Base-by-base conservation (phyloP, 2,113 vertebrate genomes). In the Phalacrocorax aristotelis region DNA sequence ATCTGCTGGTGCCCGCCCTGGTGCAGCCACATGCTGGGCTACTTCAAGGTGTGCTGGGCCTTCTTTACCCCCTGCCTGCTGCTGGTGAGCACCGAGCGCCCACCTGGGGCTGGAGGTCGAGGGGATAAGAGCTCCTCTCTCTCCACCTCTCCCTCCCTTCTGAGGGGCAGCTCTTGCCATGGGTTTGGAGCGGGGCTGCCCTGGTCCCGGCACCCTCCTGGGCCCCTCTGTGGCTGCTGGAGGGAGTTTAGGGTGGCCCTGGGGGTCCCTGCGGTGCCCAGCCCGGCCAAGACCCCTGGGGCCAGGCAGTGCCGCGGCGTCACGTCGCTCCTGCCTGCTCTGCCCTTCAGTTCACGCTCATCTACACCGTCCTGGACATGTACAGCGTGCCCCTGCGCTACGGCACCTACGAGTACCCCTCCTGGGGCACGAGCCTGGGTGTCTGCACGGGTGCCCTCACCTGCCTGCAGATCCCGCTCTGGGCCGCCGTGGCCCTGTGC, bases 1-100 rank as follows among this genome's bases (percentile, higher is more conserved):
- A 97, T 99, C 97, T 98, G 98, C 19, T n/a, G 2, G 13, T 99
- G 99, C 93, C 99, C 99, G 2, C 99, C 99, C 34, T 92, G 94
- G 89, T 91, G 61, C 76, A 62, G 71, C 76, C 65, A 13, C 13
- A 0, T 49, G 65, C 98, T 99, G 62, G 90, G 98, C 75, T 99
- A 99, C 98, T 99, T 99, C 98, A 99, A 98, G 97, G 97, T 99
- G 83, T 99, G 99, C 98, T 99, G 99, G 99, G 98, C 98, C 95
- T 99, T 99, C 86, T 93, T 99, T 92, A 99, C 99, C 2, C 99
- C 99, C 0, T 96, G 98, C 49, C 99, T 99, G 87, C 99, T 99
- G 84, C 98, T 98, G 62, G 99, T 99, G 96, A 98, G 99, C 97
- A 23, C 36, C 3, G 2, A 44, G 52, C 49, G 6, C 36, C n/a